Evolutionary conservation across 2,888 invertebrate genomes (phyloP).

Genomic region (Dynastes hyllus): DNA sequence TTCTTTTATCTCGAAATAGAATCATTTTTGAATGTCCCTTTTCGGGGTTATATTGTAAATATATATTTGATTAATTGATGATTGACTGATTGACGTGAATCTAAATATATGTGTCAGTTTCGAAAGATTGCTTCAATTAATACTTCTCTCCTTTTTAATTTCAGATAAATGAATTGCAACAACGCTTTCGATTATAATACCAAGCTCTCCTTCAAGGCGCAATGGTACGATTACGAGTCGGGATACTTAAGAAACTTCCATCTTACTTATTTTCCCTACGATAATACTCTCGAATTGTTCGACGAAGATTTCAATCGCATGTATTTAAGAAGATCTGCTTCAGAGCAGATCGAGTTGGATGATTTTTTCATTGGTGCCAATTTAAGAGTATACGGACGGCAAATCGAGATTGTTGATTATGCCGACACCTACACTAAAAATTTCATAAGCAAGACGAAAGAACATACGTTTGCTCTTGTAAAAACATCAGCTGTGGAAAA

Average conservation of each 20-base stretch:
- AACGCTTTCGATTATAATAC: conserved; percentile 73
- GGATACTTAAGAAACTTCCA: conserved; percentile 83
- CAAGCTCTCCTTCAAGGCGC: conserved; percentile 80
- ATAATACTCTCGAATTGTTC: conserved; percentile 85
- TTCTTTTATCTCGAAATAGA: no score
- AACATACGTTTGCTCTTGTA: conserved; percentile 84
- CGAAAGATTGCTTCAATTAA: conserved; percentile 16
- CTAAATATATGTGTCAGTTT: conserved; percentile 11
- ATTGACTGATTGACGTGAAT: neutral
- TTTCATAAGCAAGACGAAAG: conserved; percentile 77
- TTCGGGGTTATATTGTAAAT: no score
- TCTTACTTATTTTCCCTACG: conserved; percentile 84
- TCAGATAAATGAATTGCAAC: conserved; percentile 48
- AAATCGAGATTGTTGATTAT: conserved; percentile 82
- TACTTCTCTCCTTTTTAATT: conserved; percentile 23
- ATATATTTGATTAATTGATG: neutral
- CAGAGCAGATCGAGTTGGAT: conserved; percentile 77
- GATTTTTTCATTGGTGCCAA: conserved; percentile 85
- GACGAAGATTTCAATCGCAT: conserved; percentile 66
- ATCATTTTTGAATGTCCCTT: no score
- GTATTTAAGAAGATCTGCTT: conserved; percentile 78
- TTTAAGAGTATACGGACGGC: conserved; percentile 82
- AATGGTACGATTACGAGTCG: conserved; percentile 91
- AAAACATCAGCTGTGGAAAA: conserved; percentile 82
- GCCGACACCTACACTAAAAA: conserved; percentile 81